Evolutionary conservation across 2,888 invertebrate species (phyloP), one percentile per base, ranked within the genome.

Genomic region (Xylota segnis): DNA sequence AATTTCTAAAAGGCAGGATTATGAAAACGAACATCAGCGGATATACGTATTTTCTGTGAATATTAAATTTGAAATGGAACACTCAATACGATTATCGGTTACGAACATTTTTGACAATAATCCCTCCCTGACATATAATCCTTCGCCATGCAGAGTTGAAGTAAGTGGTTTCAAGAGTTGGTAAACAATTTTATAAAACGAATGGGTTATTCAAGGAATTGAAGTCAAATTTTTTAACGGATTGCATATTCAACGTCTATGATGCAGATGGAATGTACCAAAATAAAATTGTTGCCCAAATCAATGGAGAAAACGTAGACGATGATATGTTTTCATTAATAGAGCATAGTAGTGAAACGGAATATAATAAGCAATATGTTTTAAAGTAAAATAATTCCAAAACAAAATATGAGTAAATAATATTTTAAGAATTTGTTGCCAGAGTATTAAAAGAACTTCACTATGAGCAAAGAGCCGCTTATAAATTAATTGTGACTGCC

Each of bases 401-500:
- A 68, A 9, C 14, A 10, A 47, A 43, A 12, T 16, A 9, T 9
- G 0, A 0, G 7, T n/a, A 23, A 12, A 14, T 29, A 37, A 27
- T 37, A n/a, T 32, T 40, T 68, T 45, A 32, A 43, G 14, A 43
- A 40, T 29, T 29, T 34, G 16, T 47, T 7, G 12, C 0, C 6
- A 89, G 88, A 61, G 65, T 88, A 27, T 83, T 68, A 9, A 32
- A 88, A 4, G 87, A 92, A 3, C 89, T 94, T 1, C 90, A 93
- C 88, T 94, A 92, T 72, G 94, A 93, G 78, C 90, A 90, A 1
- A 93, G 92, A 56, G 92, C 93, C 0, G 91, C 94, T 14, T 94
- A 95, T 88, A 93, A 94, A 81, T 94, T 95, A 86, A 90, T 91
- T 70, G 93, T 94, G 0, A 92, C 90, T 43, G 95, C 94, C n/a